A percentile compares a stretch with the other conserved stretches of the same genome.
phyloP scores from a whole-genome alignment of 92 coral and sea anemone genomes.

The Epizoanthus stellaris region DNA sequence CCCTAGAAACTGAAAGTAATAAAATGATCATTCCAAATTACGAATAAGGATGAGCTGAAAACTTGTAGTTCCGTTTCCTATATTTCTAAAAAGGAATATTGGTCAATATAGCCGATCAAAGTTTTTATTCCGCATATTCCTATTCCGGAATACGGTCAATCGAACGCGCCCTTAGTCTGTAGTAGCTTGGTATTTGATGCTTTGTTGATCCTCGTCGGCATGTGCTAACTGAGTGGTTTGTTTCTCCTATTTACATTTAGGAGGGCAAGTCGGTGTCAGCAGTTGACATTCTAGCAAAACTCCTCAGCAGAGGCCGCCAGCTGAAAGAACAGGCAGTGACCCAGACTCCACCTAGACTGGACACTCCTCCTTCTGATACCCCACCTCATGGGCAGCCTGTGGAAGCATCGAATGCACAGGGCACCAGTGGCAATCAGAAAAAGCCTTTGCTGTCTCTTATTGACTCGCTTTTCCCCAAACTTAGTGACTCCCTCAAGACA shows the following conservation, averaged over 20 bases:
- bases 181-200: no score
- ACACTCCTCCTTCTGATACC: slow-evolving; percentile 31
- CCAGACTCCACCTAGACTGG: slow-evolving; percentile 43
- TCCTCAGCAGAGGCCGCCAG: slow-evolving; percentile 84
- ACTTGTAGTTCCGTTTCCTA: no score
- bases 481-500: slow-evolving; percentile 83
- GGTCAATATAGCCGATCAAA: no score
- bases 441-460: slow-evolving; percentile 82
- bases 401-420: slow-evolving; percentile 48
- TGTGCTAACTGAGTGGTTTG: not conserved
- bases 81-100: no score
- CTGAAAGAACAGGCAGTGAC: slow-evolving; percentile 61
- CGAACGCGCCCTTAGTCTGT: no score
- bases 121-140: no score
- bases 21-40: no score
- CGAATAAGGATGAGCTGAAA: no score
- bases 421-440: slow-evolving; percentile 31
- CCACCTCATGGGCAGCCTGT: slow-evolving; percentile 56
- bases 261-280: slow-evolving; percentile 73
- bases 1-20: no score
- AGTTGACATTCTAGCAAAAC: slow-evolving; percentile 84
- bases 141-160: no score
- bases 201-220: no score
- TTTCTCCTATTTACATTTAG: not conserved
- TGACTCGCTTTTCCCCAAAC: slow-evolving; percentile 89